Percentiles rank a stretch among this genome's conserved stretches.
These are phyloP conservation scores for Harpegnathos saltator DNA, from an alignment of 1,140 invertebrate genomes.

Conservation along the genomic window DNA sequence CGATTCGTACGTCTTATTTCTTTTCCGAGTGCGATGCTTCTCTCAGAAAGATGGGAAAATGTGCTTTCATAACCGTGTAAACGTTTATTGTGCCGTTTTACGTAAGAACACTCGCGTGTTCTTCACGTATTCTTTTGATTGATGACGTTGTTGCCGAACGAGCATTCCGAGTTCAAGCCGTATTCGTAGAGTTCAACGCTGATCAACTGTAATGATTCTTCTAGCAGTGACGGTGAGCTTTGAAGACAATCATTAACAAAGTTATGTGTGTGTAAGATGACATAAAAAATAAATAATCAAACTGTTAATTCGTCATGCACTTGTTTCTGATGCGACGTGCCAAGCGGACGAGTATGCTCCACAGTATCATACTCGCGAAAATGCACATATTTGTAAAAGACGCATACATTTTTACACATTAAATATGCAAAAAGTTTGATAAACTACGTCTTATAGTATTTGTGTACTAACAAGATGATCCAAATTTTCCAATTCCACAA, in stretches of 20 bases:
- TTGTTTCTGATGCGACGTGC: neutral
- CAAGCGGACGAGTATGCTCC: neutral
- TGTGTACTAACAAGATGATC: too few relatives aligned
- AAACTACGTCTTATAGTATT: neutral
- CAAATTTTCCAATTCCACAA: too few relatives aligned
- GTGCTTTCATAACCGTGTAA: constrained; percentile 13
- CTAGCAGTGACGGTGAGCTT: neutral
- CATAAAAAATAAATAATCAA: constrained; percentile 2
- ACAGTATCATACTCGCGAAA: neutral
- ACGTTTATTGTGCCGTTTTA: constrained; percentile 9
- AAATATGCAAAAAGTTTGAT: neutral
- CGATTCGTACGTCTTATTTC: constrained; percentile 2
- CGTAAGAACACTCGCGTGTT: constrained; percentile 24
- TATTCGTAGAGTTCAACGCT: neutral
- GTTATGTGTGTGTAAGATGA: constrained; percentile 32
- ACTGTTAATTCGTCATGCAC: constrained; percentile 21
- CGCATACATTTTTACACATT: neutral
- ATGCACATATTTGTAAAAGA: neutral
- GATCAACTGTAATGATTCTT: constrained; percentile 25
- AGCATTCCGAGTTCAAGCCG: neutral
- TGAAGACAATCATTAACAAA: constrained; percentile 26
- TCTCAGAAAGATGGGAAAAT: constrained; percentile 16
- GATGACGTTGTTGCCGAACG: constrained; percentile 3
- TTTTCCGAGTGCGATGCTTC: neutral
- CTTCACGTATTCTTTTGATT: constrained; percentile 12